Conservation (phyloP, 1,140 invertebrate genomes). For the Argopecten irradians region DNA sequence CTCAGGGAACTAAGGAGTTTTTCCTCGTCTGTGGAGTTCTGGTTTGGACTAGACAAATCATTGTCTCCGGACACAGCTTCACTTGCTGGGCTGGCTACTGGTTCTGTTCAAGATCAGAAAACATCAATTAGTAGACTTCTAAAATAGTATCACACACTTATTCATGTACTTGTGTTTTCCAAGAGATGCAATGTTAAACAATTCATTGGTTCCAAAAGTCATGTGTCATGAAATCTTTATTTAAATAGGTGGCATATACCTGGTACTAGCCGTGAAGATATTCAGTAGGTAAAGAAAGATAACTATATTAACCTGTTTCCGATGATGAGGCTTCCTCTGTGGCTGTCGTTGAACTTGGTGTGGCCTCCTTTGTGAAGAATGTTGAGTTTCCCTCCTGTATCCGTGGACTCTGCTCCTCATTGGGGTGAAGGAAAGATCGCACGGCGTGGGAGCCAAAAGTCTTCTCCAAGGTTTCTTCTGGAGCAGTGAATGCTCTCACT, state of each 20-base stretch:
- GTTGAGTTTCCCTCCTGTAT: constrained; percentile 72
- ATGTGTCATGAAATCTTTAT: too few species aligned
- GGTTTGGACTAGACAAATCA: constrained; percentile 66
- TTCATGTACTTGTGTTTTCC: too few species aligned
- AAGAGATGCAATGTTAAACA: too few species aligned
- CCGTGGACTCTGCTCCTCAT: constrained; percentile 46
- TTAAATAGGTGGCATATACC: too few species aligned
- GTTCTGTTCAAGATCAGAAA: constrained; percentile 53
- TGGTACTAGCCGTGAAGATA: not conserved
- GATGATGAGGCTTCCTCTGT: not conserved
- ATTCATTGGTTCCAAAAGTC: too few species aligned
- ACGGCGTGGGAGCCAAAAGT: constrained; percentile 79
- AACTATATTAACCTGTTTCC: not conserved
- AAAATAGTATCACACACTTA: too few species aligned
- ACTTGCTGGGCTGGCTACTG: constrained; percentile 62
- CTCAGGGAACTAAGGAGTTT: constrained; percentile 79
- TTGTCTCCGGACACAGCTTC: constrained; percentile 62
- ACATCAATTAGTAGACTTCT: too few species aligned
- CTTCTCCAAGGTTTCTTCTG: constrained; percentile 86
- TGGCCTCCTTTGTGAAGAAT: constrained; percentile 52
- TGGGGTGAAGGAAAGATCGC: constrained; percentile 44
- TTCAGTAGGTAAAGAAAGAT: not conserved
- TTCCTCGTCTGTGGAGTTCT: constrained; percentile 95
- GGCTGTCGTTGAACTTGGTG: not conserved
- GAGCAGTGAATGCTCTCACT: constrained; percentile 78